Conservation (phyloP, 2,888 invertebrate genomes). For the Apamea monoglypha region DNA sequence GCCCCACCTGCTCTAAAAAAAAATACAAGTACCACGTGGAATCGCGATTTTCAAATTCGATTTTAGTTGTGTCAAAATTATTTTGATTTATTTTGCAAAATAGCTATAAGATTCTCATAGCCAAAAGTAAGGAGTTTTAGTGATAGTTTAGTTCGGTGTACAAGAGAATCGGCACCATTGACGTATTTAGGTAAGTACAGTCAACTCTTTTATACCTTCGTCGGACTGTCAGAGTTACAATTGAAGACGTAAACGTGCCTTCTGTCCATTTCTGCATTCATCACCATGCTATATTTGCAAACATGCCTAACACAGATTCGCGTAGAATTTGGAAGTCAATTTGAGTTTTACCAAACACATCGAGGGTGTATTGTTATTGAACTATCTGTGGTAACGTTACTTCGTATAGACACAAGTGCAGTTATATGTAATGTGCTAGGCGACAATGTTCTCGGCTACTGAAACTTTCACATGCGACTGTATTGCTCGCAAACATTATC, state of each 20-base stretch:
- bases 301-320: background rate
- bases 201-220: background rate
- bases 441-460: slow-evolving; percentile 32
- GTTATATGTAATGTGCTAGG: slow-evolving; percentile 11
- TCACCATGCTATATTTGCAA: background rate
- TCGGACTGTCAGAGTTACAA: background rate
- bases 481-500: slow-evolving; percentile 2
- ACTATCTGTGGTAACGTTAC: slow-evolving; percentile 10
- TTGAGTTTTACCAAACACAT: slow-evolving; percentile 2
- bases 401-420: background rate
- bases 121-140: too few relatives aligned
- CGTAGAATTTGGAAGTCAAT: background rate
- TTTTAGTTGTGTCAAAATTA: too few relatives aligned
- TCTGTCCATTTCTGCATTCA: background rate
- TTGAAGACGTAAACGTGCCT: background rate
- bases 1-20: too few relatives aligned
- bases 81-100: too few relatives aligned
- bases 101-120: too few relatives aligned
- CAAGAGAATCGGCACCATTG: too few relatives aligned
- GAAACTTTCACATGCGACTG: slow-evolving; percentile 20
- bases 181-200: background rate
- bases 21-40: too few relatives aligned
- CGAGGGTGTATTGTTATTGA: background rate
- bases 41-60: too few relatives aligned
- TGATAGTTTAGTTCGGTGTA: too few relatives aligned